Percentiles rank a stretch among this genome's conserved stretches.
phyloP scores from a whole-genome alignment of 2,113 vertebrate species.

The Chauna torquata region DNA sequence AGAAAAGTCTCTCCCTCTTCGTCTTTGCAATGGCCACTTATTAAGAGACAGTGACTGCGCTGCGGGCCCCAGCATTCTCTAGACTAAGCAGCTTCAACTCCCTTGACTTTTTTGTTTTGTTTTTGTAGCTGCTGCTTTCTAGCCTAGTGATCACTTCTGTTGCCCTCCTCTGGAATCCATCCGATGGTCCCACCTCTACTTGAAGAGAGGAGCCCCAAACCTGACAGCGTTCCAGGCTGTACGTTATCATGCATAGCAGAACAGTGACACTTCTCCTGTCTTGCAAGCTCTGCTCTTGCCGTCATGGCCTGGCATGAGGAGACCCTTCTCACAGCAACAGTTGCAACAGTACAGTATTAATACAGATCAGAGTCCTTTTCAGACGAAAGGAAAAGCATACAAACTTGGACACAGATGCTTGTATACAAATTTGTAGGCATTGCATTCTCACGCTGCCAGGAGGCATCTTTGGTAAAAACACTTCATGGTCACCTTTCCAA shows the following conservation, averaged over 20 bases:
- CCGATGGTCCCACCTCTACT: not conserved
- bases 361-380: not conserved
- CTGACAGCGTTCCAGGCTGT: not conserved
- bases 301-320: not conserved
- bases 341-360: not conserved
- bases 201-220: not conserved
- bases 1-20: not conserved
- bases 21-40: not conserved
- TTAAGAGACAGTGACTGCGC: not conserved
- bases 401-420: not conserved
- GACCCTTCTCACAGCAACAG: not conserved
- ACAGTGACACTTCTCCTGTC: not conserved
- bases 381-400: not conserved
- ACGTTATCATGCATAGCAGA: fast-evolving
- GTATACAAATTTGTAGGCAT: not conserved
- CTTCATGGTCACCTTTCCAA: not conserved
- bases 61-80: not conserved
- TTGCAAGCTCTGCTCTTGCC: not conserved
- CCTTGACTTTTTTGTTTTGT: not conserved
- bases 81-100: not conserved
- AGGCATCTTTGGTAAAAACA: not conserved
- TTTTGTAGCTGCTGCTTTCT: not conserved
- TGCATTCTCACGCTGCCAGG: not conserved
- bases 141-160: not conserved
- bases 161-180: not conserved